A percentile compares a stretch with the other conserved stretches of the same genome.
Evolutionary conservation across 1,140 invertebrate genomes (phyloP).

Genomic region (Danaus melanippus): DNA sequence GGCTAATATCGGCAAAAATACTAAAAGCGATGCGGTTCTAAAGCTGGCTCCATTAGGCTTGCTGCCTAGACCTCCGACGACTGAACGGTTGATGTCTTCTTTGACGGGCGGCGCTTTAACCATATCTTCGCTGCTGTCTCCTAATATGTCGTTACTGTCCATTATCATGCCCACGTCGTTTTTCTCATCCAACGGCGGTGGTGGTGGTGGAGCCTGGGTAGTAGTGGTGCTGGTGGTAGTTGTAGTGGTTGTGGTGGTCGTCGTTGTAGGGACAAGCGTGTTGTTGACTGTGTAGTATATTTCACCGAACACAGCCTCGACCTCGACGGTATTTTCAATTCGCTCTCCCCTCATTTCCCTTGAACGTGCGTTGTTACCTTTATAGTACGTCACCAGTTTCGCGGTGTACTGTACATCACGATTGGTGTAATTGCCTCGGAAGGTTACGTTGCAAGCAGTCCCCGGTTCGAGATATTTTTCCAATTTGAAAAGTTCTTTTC

Average conservation of each 20-base stretch:
- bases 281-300: constrained; percentile 83
- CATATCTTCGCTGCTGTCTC: constrained; percentile 51
- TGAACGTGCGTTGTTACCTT: constrained; percentile 71
- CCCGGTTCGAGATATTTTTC: constrained; percentile 78
- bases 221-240: constrained; percentile 76
- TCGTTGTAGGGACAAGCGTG: constrained; percentile 83
- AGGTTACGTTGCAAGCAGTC: constrained; percentile 84
- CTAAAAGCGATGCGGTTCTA: constrained; percentile 30
- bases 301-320: constrained; percentile 78
- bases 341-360: constrained; percentile 72
- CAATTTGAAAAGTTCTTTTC: constrained; percentile 75
- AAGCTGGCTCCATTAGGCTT: constrained; percentile 35
- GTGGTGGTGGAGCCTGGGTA: constrained; percentile 69
- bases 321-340: constrained; percentile 78
- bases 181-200: constrained; percentile 51
- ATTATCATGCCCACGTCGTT: constrained; percentile 58
- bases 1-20: constrained; percentile 41
- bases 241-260: constrained; percentile 80
- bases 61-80: constrained; percentile 51
- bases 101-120: constrained; percentile 45
- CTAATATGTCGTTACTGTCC: constrained; percentile 51
- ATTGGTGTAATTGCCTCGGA: constrained; percentile 80
- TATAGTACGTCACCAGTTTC: constrained; percentile 79
- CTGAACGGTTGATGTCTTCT: constrained; percentile 57
- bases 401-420: constrained; percentile 81